Evolutionary conservation across 2,888 invertebrate species (phyloP).

Genomic region (Conus canariensis): DNA sequence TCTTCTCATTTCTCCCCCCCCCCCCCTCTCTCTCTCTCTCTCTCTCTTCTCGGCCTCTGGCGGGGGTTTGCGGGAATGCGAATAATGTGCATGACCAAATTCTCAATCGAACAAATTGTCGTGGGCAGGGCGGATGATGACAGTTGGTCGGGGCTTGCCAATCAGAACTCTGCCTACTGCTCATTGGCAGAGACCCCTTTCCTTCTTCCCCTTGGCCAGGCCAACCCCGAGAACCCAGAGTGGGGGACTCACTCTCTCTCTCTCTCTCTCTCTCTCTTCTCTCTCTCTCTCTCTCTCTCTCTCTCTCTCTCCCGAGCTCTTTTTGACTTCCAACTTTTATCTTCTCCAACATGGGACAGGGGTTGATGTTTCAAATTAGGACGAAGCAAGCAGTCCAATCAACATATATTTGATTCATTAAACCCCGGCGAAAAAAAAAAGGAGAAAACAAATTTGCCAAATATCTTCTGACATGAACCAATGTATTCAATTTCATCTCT

Average conservation of each 20-base stretch:
- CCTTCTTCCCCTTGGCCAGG: not conserved
- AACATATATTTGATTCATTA: constrained; percentile 23
- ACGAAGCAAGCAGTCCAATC: not conserved
- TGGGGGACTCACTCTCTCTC: not conserved
- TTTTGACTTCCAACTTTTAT: not conserved
- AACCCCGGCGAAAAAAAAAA: not conserved
- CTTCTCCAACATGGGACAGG: not conserved
- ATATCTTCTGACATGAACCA: not conserved
- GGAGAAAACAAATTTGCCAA: not conserved
- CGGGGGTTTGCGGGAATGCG: not conserved
- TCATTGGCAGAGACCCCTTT: constrained; percentile 18
- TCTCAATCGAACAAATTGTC: constrained; percentile 28
- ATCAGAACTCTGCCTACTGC: constrained; percentile 10
- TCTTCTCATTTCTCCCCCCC: constrained; percentile 6
- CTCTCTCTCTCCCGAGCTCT: no score
- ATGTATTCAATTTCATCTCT: not conserved
- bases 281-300: not conserved
- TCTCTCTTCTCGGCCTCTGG: no score
- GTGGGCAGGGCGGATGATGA: constrained; percentile 33
- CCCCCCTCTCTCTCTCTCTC: not conserved
- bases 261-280: not conserved
- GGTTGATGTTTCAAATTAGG: constrained; percentile 11
- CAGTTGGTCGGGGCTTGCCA: constrained; percentile 25
- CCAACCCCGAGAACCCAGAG: not conserved
- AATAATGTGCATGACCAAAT: constrained; percentile 39